Evolutionary conservation across 2,888 invertebrate species (phyloP).

Genomic region (Perithous albicinctus): DNA sequence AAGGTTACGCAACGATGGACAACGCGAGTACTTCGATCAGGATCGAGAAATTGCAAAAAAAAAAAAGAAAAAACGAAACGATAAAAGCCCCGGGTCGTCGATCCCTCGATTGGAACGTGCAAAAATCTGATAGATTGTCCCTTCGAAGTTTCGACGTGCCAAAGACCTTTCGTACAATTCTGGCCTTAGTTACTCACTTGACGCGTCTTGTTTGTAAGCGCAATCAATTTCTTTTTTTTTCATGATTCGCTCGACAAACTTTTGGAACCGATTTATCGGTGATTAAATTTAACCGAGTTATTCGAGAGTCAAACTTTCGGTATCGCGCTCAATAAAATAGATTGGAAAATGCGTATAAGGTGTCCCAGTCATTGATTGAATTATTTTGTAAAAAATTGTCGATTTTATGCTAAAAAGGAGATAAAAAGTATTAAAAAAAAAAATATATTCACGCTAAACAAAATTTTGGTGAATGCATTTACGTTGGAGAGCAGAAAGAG

Average conservation of each 20-base stretch:
- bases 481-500: neutral
- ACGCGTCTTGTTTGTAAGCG: conserved; percentile 8
- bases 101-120: neutral
- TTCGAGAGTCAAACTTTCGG: conserved; percentile 27
- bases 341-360: neutral
- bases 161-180: conserved; percentile 42
- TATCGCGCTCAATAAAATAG: conserved; percentile 5
- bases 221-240: conserved; percentile 3
- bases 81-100: conserved; percentile 29
- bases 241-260: conserved; percentile 3
- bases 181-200: conserved; percentile 47
- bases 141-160: conserved; percentile 31
- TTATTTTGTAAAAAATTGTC: neutral
- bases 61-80: conserved; percentile 31
- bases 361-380: neutral
- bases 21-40: conserved; percentile 7
- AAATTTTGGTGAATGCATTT: too few species aligned
- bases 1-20: conserved; percentile 64
- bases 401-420: neutral
- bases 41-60: conserved; percentile 21
- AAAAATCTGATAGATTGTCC: conserved; percentile 15
- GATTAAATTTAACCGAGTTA: conserved; percentile 2
- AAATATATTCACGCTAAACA: too few species aligned
- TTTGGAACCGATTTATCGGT: neutral
- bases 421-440: too few species aligned